phyloP scores from a whole-genome alignment of 2,888 invertebrate genomes.

The Troglohyphantes excavatus region DNA sequence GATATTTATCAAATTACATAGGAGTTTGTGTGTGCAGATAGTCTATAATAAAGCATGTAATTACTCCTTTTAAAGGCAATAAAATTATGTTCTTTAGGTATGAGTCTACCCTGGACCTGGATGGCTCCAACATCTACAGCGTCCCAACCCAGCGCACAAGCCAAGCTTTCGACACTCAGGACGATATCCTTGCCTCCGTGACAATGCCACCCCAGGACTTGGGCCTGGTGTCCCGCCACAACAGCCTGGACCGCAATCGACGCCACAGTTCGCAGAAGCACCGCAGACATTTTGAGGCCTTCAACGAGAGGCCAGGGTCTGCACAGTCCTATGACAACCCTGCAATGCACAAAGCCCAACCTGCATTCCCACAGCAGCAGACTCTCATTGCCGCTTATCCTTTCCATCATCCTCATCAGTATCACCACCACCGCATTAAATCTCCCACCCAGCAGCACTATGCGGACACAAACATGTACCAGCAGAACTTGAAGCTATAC shows the following conservation, averaged over 20 bases:
- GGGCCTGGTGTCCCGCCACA: conserved; percentile 75
- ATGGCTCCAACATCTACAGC: conserved; percentile 82
- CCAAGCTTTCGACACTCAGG: conserved; percentile 81
- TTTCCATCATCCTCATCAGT: conserved; percentile 75
- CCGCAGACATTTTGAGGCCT: conserved; percentile 46
- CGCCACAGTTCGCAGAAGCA: conserved; percentile 72
- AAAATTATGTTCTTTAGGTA: too few species aligned
- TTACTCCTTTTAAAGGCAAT: too few species aligned
- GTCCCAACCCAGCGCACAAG: conserved; percentile 83
- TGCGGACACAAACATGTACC: conserved; percentile 56
- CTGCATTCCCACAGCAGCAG: conserved; percentile 48
- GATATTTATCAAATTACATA: too few species aligned
- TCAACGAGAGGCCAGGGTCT: conserved; percentile 35
- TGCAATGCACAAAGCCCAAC: conserved; percentile 20
- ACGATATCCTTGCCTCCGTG: conserved; percentile 80
- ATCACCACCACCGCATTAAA: conserved; percentile 66
- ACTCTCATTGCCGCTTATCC: conserved; percentile 9
- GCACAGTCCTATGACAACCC: conserved; percentile 52
- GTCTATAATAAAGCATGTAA: too few species aligned
- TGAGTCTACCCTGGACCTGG: conserved; percentile 77
- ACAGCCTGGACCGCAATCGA: conserved; percentile 75
- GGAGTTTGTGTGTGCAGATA: too few species aligned
- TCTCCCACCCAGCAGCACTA: conserved; percentile 26
- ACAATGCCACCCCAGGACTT: conserved; percentile 53
- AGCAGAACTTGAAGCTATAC: conserved; percentile 60